A percentile compares a stretch with the other conserved stretches of the same genome.
Evolutionary conservation across 2,113 vertebrate genomes (phyloP).

Genomic region (Neotoma lepida): DNA sequence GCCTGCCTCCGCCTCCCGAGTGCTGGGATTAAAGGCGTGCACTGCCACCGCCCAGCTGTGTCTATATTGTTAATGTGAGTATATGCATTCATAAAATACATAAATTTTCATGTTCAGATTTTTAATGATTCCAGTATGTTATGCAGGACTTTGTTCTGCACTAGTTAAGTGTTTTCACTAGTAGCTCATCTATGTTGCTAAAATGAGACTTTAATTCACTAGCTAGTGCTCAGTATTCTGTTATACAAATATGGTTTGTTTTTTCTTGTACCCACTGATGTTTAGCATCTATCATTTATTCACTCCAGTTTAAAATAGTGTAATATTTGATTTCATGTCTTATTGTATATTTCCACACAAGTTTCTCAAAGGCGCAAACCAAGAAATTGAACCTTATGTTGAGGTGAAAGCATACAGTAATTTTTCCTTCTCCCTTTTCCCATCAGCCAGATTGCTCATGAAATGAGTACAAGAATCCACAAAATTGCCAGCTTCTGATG

Average conservation of each 20-base stretch:
- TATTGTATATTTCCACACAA: not conserved
- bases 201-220: not conserved
- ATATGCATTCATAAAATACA: not conserved
- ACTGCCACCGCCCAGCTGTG: too few species aligned
- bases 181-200: not conserved
- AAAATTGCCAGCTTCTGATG: not conserved
- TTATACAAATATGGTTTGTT: not conserved
- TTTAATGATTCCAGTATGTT: not conserved
- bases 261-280: not conserved
- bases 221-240: not conserved
- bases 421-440: not conserved
- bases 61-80: not conserved
- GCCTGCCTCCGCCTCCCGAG: too few species aligned
- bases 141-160: not conserved
- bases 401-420: not conserved
- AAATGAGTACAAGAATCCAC: not conserved
- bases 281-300: not conserved
- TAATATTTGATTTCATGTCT: not conserved
- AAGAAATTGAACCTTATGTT: not conserved
- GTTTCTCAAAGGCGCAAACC: not conserved
- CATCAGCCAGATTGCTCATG: slow-evolving; percentile 1
- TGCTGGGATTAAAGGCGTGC: too few species aligned
- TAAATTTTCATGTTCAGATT: not conserved
- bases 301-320: not conserved
- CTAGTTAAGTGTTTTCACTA: not conserved